Evolutionary conservation across 2,888 invertebrate species (phyloP).

Genomic region (Thyatira batis): DNA sequence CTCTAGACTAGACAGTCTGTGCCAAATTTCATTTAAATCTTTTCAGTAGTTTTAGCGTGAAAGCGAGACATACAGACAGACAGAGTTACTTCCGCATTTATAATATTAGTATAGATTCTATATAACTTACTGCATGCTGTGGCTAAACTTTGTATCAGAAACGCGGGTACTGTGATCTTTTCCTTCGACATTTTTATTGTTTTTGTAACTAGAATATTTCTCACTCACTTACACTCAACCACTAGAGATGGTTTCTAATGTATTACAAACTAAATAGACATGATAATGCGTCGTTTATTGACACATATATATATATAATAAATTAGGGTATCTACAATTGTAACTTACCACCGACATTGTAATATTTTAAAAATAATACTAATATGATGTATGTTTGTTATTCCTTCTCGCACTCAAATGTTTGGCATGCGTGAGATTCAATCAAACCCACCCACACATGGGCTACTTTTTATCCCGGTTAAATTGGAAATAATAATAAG

Average conservation of each 20-base stretch:
- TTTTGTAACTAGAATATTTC: background rate
- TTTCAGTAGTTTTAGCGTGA: too few species aligned
- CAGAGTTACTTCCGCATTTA: too few species aligned
- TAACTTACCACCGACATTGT: background rate
- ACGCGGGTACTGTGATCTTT: slow-evolving; percentile 45
- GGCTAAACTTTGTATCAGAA: slow-evolving; percentile 48
- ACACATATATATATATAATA: slow-evolving; percentile 1
- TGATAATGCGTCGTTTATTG: slow-evolving; percentile 4
- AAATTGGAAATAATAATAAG: too few species aligned
- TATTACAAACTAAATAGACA: slow-evolving; percentile 22
- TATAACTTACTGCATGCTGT: slow-evolving; percentile 53
- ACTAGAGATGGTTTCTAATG: slow-evolving; percentile 5
- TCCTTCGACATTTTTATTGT: slow-evolving; percentile 35
- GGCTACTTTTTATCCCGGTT: too few species aligned
- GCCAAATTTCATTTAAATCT: too few species aligned
- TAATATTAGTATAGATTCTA: background rate
- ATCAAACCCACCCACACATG: too few species aligned
- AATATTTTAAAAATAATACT: background rate
- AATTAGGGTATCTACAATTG: background rate
- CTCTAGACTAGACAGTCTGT: too few species aligned
- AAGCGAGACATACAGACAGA: too few species aligned
- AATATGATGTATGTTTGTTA: background rate
- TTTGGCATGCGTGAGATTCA: too few species aligned
- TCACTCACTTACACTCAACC: background rate
- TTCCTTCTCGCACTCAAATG: too few species aligned